Conservation (phyloP, 2,113 vertebrate species). For the Recurvirostra avosetta region DNA sequence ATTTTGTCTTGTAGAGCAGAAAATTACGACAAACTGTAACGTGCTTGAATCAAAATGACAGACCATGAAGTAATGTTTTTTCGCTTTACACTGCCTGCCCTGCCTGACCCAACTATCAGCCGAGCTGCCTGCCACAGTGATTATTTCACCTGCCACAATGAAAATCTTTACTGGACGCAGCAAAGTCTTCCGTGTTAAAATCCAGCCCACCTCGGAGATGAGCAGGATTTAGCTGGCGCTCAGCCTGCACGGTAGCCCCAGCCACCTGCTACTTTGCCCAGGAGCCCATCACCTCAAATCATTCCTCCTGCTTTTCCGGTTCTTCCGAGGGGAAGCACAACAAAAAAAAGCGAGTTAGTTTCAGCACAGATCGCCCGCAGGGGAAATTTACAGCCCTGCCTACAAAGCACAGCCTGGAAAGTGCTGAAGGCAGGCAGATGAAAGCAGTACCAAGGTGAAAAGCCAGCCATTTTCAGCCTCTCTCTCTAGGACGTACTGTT, state of each 20-base stretch:
- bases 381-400: background rate
- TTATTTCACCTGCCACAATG: constrained; percentile 38
- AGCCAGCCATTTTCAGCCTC: background rate
- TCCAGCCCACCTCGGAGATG: background rate
- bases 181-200: constrained; percentile 11
- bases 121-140: constrained; percentile 43
- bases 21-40: background rate
- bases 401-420: background rate
- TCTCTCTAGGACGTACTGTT: background rate
- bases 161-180: constrained; percentile 30
- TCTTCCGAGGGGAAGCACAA: background rate
- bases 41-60: constrained; percentile 66
- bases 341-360: background rate
- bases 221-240: background rate
- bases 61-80: constrained; percentile 59
- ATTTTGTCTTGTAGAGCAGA: constrained; percentile 18
- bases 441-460: background rate
- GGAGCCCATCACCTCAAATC: background rate
- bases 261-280: fast-evolving
- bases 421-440: background rate
- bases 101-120: constrained; percentile 18
- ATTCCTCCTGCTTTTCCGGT: background rate
- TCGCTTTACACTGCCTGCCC: background rate
- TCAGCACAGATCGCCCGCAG: background rate
- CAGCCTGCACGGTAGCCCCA: background rate